Evolutionary conservation across 2,113 vertebrate species (phyloP).

Genomic region (Irena cyanogastra): DNA sequence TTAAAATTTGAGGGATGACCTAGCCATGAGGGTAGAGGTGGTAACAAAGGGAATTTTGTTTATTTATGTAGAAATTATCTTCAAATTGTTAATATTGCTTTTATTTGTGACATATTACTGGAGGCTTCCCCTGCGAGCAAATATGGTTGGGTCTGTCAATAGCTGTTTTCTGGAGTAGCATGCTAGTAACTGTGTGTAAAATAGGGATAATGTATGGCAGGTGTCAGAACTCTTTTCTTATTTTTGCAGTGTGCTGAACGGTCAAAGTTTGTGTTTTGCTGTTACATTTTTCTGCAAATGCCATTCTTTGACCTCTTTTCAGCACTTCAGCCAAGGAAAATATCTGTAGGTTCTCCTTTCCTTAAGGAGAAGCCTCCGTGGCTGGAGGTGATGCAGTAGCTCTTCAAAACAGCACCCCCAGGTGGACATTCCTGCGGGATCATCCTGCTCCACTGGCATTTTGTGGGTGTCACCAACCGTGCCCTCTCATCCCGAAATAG

Average conservation of each 20-base stretch:
- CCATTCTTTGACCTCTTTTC: background rate
- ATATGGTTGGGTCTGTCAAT: accelerated
- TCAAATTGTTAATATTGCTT: background rate
- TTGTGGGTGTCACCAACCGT: background rate
- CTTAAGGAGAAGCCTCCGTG: accelerated
- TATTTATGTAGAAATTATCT: background rate
- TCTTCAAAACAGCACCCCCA: constrained; percentile 1
- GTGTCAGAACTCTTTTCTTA: background rate
- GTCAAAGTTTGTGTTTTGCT: background rate
- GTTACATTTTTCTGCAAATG: background rate
- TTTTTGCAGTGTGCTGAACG: background rate
- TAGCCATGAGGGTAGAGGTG: background rate
- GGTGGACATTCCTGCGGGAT: background rate
- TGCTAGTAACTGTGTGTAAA: background rate
- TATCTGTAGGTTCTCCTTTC: background rate
- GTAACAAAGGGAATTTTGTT: background rate
- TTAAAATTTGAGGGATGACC: background rate
- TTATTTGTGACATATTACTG: background rate
- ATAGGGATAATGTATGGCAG: background rate
- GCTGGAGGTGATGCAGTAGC: background rate
- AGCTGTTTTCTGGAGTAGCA: background rate
- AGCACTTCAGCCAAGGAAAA: background rate
- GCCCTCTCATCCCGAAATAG: background rate
- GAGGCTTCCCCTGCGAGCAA: background rate
- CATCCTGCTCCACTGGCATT: background rate